Base-by-base conservation (phyloP, 2,797 vertebrate genomes). In the Avahi laniger region DNA sequence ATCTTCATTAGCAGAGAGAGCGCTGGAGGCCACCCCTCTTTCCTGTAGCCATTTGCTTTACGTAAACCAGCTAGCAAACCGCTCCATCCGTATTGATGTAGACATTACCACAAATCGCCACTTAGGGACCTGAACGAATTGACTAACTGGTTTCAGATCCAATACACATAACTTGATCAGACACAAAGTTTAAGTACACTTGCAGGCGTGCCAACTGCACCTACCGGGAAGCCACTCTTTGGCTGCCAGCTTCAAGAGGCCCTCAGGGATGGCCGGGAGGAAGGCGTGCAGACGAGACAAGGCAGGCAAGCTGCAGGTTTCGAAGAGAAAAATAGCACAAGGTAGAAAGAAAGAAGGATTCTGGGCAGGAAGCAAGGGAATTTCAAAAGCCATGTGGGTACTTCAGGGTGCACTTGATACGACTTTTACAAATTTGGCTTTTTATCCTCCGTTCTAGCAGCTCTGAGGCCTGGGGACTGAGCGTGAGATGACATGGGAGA, bases 91-190 rank as follows among this genome's bases (percentile, higher is more conserved):
- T 99, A 99, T 99, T 99, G 99, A 99, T 99, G 99, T 98, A 98
- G 99, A 99, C 99, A 99, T 99, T 99, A 99, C 98, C 99, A 99
- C 99, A 99, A 99, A 99, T 99, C 98, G 98, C 99, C 99, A 99
- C 99, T 99, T 98, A 99, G 99, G 99, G 99, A 99, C 98, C 98
- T 98, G 98, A 97, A 98, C 94, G 98, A 98, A 99, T 99, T 99
- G 99, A 99, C 99, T 99, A 98, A 98, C 98, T 99, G 98, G 99
- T 99, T 99, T 99, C 98, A 98, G 98, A 98, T 98, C 98, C 98
- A 99, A 99, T 99, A 98, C 98, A 98, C 98, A 98, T 99, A 98
- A 99, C 98, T 98, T 98, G 99, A 99, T 99, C 99, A 99, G 99
- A 99, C 98, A 92, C 98, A 98, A 99, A 99, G 98, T 99, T 99